Conservation (phyloP, 2,113 vertebrate species). For the Chamaea fasciata region DNA sequence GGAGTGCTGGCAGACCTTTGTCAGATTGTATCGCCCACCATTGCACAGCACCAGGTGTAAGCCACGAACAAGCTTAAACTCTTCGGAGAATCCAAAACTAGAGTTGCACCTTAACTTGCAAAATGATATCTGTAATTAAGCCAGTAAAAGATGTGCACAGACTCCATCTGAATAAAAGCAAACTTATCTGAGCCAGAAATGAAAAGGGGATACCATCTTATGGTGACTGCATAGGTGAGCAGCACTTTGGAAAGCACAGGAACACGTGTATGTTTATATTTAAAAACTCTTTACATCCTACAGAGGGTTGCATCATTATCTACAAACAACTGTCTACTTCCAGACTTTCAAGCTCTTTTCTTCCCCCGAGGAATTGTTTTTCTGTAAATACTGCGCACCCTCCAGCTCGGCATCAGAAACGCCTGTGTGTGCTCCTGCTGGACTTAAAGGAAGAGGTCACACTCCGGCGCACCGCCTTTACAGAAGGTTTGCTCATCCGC, state of each 20-base stretch:
- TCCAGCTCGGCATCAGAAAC: background rate
- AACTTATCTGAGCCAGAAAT: background rate
- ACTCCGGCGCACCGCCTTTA: fast-evolving
- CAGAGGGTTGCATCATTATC: background rate
- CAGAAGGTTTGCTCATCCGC: fast-evolving
- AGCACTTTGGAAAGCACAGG: background rate
- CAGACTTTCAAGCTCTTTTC: background rate
- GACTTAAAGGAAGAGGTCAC: too few relatives aligned
- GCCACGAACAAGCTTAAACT: background rate
- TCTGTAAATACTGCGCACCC: background rate
- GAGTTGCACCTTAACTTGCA: background rate
- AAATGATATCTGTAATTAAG: background rate
- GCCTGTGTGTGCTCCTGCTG: fast-evolving
- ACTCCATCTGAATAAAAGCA: background rate
- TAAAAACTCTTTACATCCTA: background rate
- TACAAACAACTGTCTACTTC: background rate
- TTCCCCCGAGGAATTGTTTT: background rate
- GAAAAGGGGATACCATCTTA: background rate
- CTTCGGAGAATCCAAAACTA: background rate
- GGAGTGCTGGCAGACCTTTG: background rate
- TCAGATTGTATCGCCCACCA: background rate
- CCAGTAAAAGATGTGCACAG: background rate
- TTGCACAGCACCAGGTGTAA: background rate
- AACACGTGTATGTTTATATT: fast-evolving
- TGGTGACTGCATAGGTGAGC: fast-evolving